These are phyloP conservation scores for Macrophya annulata DNA, from an alignment of 2,888 invertebrate species.

Conservation along the genomic window DNA sequence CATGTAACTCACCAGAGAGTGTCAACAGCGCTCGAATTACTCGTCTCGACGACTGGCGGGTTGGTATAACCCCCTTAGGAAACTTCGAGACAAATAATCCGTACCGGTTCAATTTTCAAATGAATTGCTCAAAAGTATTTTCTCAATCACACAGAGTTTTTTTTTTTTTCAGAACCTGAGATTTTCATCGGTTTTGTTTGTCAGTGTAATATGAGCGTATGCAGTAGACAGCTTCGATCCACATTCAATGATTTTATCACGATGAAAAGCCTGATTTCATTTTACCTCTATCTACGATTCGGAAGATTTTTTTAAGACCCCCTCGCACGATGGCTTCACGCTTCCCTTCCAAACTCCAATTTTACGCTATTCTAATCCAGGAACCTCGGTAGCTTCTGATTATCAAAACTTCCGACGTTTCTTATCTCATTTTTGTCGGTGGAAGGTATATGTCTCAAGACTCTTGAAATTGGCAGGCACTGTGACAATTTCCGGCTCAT, in stretches of 20 bases:
- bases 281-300: neutral
- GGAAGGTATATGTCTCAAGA: neutral
- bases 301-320: neutral
- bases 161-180: neutral
- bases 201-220: neutral
- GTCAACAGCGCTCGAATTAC: slow-evolving; percentile 42
- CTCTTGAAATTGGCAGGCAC: neutral
- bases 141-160: neutral
- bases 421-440: neutral
- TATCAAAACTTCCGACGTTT: neutral
- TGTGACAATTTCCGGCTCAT: slow-evolving; percentile 18
- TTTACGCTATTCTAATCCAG: neutral
- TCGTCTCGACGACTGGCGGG: neutral
- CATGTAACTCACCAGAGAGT: slow-evolving; percentile 14
- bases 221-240: neutral
- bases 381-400: neutral
- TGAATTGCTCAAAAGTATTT: neutral
- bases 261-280: neutral
- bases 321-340: neutral
- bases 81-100: slow-evolving; percentile 17
- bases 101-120: neutral
- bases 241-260: neutral
- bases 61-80: neutral
- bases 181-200: neutral
- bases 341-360: neutral